Evolutionary conservation across 2,113 vertebrate species (phyloP).

Genomic region (Gasterosteus nipponicus): DNA sequence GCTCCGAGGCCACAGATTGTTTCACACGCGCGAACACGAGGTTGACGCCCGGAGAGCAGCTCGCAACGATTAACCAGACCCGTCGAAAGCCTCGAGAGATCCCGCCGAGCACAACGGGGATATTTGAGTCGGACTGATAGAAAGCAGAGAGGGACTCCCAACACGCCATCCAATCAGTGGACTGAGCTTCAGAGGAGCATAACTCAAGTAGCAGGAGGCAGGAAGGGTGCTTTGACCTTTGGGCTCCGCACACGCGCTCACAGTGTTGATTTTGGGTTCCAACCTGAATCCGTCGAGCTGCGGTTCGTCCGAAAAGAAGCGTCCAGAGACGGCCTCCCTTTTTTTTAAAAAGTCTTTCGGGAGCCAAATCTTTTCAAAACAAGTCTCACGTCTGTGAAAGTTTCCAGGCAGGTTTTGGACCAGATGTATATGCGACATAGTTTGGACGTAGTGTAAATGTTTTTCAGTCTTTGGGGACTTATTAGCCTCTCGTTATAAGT

Average conservation of each 20-base stretch:
- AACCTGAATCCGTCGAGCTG: constrained; percentile 14
- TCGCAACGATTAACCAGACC: neutral
- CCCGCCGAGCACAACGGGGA: neutral
- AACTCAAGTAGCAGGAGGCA: neutral
- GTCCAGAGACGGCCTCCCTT: neutral
- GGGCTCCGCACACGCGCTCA: constrained; percentile 23
- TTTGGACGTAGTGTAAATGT: neutral
- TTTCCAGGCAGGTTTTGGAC: neutral
- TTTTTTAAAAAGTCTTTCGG: no score
- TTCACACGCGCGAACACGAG: neutral
- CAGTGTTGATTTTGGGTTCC: constrained; percentile 51
- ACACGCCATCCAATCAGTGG: neutral
- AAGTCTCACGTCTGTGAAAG: neutral
- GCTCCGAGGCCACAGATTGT: constrained; percentile 53
- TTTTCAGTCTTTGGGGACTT: neutral
- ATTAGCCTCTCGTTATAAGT: neutral
- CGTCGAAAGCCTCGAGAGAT: constrained; percentile 22
- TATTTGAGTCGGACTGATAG: neutral
- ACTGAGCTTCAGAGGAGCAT: constrained; percentile 4
- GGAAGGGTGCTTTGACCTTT: constrained; percentile 39
- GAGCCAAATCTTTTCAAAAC: neutral
- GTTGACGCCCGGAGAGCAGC: constrained; percentile 29
- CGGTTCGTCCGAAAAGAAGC: neutral
- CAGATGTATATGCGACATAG: neutral
- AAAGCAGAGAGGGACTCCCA: neutral